Conservation (phyloP, 2,888 invertebrate species). For the Hirtodrosophila alboralis region DNA sequence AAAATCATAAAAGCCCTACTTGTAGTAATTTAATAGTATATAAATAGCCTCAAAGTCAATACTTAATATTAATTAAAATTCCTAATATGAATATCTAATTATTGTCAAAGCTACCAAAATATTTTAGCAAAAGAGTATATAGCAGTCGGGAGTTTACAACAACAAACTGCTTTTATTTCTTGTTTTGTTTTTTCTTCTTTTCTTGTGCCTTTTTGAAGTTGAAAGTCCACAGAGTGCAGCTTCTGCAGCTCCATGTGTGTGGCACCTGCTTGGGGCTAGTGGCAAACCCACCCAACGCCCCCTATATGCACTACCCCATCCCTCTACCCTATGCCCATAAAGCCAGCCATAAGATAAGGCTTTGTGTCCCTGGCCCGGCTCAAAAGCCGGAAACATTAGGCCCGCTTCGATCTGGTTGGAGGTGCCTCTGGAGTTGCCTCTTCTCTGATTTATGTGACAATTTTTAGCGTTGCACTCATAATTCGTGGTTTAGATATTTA, state of each 20-base stretch:
- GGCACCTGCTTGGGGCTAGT: conserved; percentile 57
- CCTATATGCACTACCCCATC: conserved; percentile 1
- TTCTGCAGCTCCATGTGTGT: conserved; percentile 36
- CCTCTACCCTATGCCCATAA: too few species aligned
- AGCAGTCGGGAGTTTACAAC: too few species aligned
- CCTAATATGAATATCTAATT: too few species aligned
- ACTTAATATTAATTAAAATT: too few species aligned
- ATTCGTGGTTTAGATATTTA: conserved; percentile 39
- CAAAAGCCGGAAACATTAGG: conserved; percentile 33
- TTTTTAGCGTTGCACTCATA: conserved; percentile 43
- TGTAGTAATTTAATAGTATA: too few species aligned
- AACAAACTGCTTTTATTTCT: too few species aligned
- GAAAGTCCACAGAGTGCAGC: conserved; percentile 30
- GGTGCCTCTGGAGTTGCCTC: not conserved
- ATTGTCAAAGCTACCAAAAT: too few species aligned
- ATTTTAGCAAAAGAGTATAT: too few species aligned
- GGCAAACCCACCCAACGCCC: conserved; percentile 28
- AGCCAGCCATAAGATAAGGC: conserved; percentile 31
- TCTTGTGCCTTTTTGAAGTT: conserved; percentile 29
- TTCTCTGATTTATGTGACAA: conserved; percentile 51
- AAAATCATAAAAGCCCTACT: too few species aligned
- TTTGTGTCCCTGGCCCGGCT: conserved; percentile 33
- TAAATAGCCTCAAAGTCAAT: too few species aligned
- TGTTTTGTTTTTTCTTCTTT: too few species aligned
- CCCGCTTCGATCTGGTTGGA: conserved; percentile 41